These are phyloP conservation scores for Isaurus tuberculatus DNA, from an alignment of 92 coral and sea anemone genomes.

Conservation along the genomic window DNA sequence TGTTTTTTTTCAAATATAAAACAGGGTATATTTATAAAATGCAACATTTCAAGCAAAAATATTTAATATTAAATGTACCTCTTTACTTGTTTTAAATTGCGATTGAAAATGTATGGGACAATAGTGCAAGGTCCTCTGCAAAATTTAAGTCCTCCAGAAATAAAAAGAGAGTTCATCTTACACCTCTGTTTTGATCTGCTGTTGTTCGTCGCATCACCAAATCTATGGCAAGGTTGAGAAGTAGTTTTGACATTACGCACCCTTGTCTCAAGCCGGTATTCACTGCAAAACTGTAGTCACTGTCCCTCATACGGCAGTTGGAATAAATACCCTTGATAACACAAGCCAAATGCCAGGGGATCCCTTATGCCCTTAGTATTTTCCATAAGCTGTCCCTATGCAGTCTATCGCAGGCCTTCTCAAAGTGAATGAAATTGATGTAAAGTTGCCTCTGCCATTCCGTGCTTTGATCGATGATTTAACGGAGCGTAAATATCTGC, in stretches of 20 bases:
- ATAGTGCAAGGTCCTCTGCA: not conserved
- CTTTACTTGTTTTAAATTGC: too few relatives aligned
- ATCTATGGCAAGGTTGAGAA: not conserved
- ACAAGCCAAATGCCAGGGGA: slow-evolving; percentile 3
- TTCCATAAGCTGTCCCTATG: slow-evolving; percentile 4
- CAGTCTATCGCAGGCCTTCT: not conserved
- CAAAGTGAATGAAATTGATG: slow-evolving; percentile 16
- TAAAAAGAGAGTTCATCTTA: not conserved
- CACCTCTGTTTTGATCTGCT: slow-evolving; percentile 10
- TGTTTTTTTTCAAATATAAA: too few relatives aligned
- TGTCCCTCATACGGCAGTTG: not conserved
- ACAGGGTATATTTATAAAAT: too few relatives aligned
- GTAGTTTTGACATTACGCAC: not conserved
- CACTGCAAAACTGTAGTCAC: not conserved
- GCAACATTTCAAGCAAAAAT: too few relatives aligned
- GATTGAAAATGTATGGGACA: slow-evolving; percentile 19
- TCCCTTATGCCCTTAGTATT: not conserved
- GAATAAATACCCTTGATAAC: not conserved
- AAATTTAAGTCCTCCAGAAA: not conserved
- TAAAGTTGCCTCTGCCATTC: slow-evolving; percentile 4
- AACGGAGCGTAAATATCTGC: not conserved
- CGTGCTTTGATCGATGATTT: slow-evolving; percentile 1
- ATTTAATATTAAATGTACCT: too few relatives aligned
- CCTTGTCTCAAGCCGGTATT: not conserved
- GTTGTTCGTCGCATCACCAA: slow-evolving; percentile 1